Percentiles rank a stretch among this genome's conserved stretches.
Conservation (phyloP, 2,797 vertebrate species). For the Rhynchonycteris naso region DNA sequence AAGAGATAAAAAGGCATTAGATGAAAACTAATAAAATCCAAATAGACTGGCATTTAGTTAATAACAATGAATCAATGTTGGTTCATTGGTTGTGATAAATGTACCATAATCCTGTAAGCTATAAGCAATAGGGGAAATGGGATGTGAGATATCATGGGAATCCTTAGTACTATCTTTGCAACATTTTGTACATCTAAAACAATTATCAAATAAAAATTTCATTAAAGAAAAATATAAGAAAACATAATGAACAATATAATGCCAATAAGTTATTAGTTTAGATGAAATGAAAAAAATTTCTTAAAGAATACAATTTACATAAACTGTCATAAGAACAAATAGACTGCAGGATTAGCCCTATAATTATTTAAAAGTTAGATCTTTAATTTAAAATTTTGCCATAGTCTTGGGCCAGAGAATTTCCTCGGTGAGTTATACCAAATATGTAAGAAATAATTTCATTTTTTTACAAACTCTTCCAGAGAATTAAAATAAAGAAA, state of each 20-base stretch:
- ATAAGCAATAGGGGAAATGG: background rate
- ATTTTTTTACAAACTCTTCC: background rate
- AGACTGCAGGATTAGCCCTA: background rate
- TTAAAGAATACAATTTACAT: background rate
- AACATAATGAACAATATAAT: background rate
- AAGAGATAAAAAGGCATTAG: background rate
- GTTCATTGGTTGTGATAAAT: background rate
- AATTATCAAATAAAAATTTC: slow-evolving; percentile 12
- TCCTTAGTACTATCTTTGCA: background rate
- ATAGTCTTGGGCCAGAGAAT: background rate
- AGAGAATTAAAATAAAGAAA: slow-evolving; percentile 6
- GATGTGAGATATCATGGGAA: background rate
- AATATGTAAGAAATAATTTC: slow-evolving; percentile 11
- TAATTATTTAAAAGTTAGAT: slow-evolving; percentile 19
- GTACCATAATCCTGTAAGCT: background rate
- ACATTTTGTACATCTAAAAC: background rate
- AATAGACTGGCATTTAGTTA: background rate
- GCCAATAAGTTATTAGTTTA: slow-evolving; percentile 14
- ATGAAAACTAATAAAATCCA: slow-evolving; percentile 7
- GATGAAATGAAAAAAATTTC: background rate
- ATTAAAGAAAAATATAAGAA: slow-evolving; percentile 17
- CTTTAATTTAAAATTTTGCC: slow-evolving; percentile 18
- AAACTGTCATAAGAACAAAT: slow-evolving; percentile 13
- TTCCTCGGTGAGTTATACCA: background rate
- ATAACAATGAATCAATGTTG: background rate